Base-by-base conservation (phyloP, 2,888 invertebrate species). In the Diachrysia chrysitis region DNA sequence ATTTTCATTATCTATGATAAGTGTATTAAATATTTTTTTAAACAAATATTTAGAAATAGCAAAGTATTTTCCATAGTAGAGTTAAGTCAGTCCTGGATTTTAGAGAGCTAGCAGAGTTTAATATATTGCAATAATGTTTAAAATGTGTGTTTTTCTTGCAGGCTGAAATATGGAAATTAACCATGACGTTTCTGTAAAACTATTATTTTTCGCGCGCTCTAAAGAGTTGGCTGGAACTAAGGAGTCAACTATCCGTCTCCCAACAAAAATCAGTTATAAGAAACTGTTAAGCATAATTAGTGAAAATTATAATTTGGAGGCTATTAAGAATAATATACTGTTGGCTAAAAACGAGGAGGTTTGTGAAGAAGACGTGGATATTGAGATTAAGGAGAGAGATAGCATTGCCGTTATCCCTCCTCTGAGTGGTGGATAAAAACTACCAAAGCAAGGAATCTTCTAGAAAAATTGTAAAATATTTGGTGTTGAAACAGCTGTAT, bases 401-500 rank as follows among this genome's bases (percentile, higher is more conserved):
- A 97, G 97, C 90, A 96, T 99, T 73, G 99, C 99, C 72, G 96
- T 99, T 16, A 99, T 99, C 86, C 99, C 99, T 62, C 99, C 99
- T 0, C 95, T 99, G 60, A 99, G 99, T 93, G 99, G 99, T 83
- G 99, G 99, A 71, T 7, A 42, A 17, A 35, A n/a, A 3, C 14
- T 2, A n/a, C 9, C 14, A 9, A 0, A 23, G n/a, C 17, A n/a
- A 23, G 10, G 10, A n/a, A 9, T 16, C n/a, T 21, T 25, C 23
- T 14, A 25, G n/a, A 4, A 63, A 21, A 12, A 23, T 5, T 42
- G 19, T 1, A 16, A 53, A 59, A 12, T 23, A 0, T 14, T 12
- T 23, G 16, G 21, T 4, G 10, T 60, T 10, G 1, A 53, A 12
- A 54, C 10, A 19, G 16, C 55, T 64, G 66, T 63, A 65, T 67